phyloP scores from a whole-genome alignment of 2,797 vertebrate genomes.

The Smutsia gigantea region DNA sequence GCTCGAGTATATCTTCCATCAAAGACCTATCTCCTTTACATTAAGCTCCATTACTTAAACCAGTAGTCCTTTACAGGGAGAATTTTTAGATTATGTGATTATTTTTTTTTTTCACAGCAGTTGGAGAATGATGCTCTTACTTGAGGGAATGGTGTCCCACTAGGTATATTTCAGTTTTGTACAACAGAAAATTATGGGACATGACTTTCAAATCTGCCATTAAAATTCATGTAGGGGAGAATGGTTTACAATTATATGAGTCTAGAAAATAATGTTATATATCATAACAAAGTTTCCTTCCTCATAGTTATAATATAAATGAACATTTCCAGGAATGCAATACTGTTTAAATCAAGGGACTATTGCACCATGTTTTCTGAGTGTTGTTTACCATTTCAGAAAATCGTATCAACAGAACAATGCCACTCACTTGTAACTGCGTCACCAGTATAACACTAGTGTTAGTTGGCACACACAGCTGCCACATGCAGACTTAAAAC shows the following conservation, averaged over 20 bases:
- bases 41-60: background rate
- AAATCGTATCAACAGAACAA: constrained; percentile 42
- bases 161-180: background rate
- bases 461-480: background rate
- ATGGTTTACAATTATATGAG: background rate
- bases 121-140: background rate
- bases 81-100: background rate
- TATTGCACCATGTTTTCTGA: background rate
- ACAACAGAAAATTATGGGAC: background rate
- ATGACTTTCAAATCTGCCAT: constrained; percentile 14
- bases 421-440: background rate
- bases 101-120: constrained; percentile 34
- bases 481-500: background rate
- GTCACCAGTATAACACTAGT: background rate
- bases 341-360: background rate
- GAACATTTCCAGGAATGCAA: background rate
- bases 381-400: constrained; percentile 21
- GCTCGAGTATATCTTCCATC: background rate
- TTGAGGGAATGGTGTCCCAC: background rate
- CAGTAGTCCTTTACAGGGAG: background rate
- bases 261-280: constrained; percentile 26
- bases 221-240: background rate
- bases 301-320: background rate
- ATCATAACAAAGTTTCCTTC: constrained; percentile 2
- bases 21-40: background rate